Evolutionary conservation across 1,140 invertebrate species (phyloP), one percentile per base, ranked within the genome.

Genomic region (Aphelinus certus): DNA sequence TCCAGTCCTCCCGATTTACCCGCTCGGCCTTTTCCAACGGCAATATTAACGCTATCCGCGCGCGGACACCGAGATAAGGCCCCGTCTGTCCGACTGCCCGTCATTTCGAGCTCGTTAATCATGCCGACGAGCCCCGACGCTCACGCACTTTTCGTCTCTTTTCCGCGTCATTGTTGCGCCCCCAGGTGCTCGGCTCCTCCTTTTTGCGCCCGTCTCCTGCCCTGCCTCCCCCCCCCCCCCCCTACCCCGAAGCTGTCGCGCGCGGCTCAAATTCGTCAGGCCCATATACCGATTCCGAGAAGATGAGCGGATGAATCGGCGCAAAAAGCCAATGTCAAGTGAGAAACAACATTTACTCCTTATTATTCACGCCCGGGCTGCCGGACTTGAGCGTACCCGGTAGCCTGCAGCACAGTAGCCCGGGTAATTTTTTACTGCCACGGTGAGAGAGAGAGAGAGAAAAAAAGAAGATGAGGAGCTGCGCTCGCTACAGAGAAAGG

Each of bases 341-440:
- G 66, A 64, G 73, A 57, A 75, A 70, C 66, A 70, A 67, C 73
- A 70, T 75, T 70, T 70, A 75, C 73, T 70, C 61, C 73, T 75
- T 75, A 70, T 75, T 75, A 75, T 75, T 74, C 65, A 74, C 72
- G 72, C 64, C 62, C 46, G n/a, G 5, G 65, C 73, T 74, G 66
- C 66, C 58, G 73, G 73, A 73, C 65, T 73, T 73, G 67, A 67
- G 62, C 61, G 67, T 6, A 5, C 42, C 42, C 45, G 10, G 70
- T 63, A 72, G 70, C 60, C 60, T 9, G 58, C 26, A 10, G 65
- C 72, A 55, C 64, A 42, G 72, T 68, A 74, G 72, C 72, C 48
- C 48, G 55, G 58, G 58, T 61, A 67, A 73, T 73, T 73, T 73
- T 73, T 73, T 73, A 68, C 63, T 55, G 51, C 57, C 1, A 10